Percentiles rank a stretch among this genome's conserved stretches.
These are phyloP conservation scores for Hemiscyllium ocellatum DNA, from an alignment of 2,113 vertebrate species.

Conservation along the genomic window DNA sequence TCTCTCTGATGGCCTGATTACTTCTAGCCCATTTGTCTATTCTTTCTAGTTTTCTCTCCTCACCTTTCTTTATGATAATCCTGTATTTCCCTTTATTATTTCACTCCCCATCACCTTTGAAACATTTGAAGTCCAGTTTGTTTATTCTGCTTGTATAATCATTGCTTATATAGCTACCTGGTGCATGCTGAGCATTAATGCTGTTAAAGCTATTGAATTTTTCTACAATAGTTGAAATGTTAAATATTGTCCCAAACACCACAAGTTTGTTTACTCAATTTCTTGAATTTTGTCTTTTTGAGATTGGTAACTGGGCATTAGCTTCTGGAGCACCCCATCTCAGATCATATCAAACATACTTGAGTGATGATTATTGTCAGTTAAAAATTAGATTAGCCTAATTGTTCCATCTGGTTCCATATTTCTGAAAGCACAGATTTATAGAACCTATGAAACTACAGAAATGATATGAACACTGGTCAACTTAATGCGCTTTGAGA, in stretches of 20 bases:
- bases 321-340: background rate
- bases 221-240: background rate
- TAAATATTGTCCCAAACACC: background rate
- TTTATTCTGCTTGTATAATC: background rate
- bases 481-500: background rate
- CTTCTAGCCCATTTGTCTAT: background rate
- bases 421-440: background rate
- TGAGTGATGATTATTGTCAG: background rate
- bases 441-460: background rate
- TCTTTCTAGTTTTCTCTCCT: background rate
- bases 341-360: background rate
- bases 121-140: background rate
- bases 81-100: background rate
- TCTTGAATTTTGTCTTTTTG: background rate
- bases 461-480: background rate
- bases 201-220: background rate
- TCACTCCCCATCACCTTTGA: background rate
- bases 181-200: background rate
- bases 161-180: background rate
- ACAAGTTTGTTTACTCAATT: background rate
- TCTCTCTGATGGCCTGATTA: background rate
- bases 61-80: background rate
- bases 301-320: background rate
- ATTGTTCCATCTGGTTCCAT: background rate
- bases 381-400: background rate